A percentile compares a stretch with the other conserved stretches of the same genome.
Conservation (phyloP, 2,797 vertebrate genomes). For the Ptychadena robeensis region DNA sequence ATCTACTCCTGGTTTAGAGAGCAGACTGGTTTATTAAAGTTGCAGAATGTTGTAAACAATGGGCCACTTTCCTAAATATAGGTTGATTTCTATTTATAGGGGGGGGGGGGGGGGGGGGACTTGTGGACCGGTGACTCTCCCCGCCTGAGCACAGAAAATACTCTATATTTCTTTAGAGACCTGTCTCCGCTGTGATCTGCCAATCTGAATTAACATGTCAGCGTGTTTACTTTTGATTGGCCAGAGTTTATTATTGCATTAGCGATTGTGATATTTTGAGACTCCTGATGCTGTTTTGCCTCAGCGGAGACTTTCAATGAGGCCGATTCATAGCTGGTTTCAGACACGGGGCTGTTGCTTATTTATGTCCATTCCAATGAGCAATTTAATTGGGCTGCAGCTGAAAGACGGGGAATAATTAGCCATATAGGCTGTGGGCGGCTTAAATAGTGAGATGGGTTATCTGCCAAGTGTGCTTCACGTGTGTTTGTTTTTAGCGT, state of each 20-base stretch:
- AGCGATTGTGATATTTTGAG: conserved; percentile 43
- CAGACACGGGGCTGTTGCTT: conserved; percentile 12
- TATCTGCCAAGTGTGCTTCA: conserved; percentile 27
- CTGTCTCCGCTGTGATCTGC: conserved; percentile 26
- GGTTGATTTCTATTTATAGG: conserved; percentile 4
- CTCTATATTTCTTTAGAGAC: conserved; percentile 9
- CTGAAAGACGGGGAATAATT: conserved; percentile 43
- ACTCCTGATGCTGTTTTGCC: conserved; percentile 30
- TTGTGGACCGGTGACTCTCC: conserved; percentile 3
- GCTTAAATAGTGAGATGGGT: not conserved
- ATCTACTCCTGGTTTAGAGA: not conserved
- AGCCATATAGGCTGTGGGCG: conserved; percentile 6
- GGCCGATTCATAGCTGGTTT: conserved; percentile 33
- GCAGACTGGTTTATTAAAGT: not conserved
- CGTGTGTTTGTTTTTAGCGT: conserved; percentile 21
- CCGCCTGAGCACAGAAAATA: not conserved
- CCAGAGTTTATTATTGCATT: conserved; percentile 46
- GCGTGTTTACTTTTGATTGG: conserved; percentile 27
- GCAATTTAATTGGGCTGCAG: conserved; percentile 14
- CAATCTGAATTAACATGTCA: conserved; percentile 49
- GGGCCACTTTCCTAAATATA: conserved; percentile 15
- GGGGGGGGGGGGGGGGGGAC: conserved; percentile 6
- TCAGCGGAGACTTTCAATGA: conserved; percentile 28
- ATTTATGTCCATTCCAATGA: conserved; percentile 19
- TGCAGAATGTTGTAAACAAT: conserved; percentile 3